Evolutionary conservation across 2,797 vertebrate species (phyloP), one percentile per base, ranked within the genome.

Genomic region (Aplochiton taeniatus): DNA sequence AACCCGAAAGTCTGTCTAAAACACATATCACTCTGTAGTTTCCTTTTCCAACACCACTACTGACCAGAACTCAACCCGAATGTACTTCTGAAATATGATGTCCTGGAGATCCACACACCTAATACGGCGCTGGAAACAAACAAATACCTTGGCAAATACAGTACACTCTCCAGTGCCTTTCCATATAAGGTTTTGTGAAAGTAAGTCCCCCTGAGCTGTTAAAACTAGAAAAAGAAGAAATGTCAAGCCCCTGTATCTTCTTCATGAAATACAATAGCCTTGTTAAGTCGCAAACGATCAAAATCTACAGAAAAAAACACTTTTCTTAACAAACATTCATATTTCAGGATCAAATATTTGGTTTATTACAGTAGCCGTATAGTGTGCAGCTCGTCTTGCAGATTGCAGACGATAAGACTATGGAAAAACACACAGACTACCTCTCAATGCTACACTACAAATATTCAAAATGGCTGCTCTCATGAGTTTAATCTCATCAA

Each of bases 11-110:
- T 58, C 41, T 58, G 14, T 42, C 41, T n/a, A 44, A 43, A 1
- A 17, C 6, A 18, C 9, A 11, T 45, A 5, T 46, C 9, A 11
- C 42, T 58, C 11, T 45, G 43, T 58, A 45, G 44, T 6, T 46
- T 58, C n/a, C 43, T 58, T 58, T 58, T 58, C 56, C 14, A 57
- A 42, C 55, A 43, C 2, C 31, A 43, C 16, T 45, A n/a, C 19
- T 31, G 18, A 43, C 11, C 18, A 8, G 44, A 59, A 18, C 4
- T 59, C 57, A 59, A 18, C 16, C 19, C 4, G 18, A 16, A 17
- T 45, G 57, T 17, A 31, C 6, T 31, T 31, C 3, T 31, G 6
- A 31, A 31, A 31, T 31, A 31, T 2, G 3, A 6, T 31, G 3
- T 31, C 6, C 31, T 31, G 31, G 31, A 31, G 2, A 6, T 31